Percentiles rank a stretch among this genome's conserved stretches.
Conservation (phyloP, 2,113 vertebrate species). For the cat (Felis catus) region DNA sequence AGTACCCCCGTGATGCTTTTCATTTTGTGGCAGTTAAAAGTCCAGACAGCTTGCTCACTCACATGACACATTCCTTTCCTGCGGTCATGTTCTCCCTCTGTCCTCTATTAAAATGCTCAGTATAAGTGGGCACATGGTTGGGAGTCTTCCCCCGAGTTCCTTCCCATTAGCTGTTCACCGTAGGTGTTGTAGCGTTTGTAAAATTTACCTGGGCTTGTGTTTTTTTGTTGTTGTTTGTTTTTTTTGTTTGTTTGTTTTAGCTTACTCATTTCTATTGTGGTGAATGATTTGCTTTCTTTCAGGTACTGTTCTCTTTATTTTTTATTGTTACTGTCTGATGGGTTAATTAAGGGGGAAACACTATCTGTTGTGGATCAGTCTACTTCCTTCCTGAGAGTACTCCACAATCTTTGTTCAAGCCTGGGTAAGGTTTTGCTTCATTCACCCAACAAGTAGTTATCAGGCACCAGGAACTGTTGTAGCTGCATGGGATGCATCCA, state of each 20-base stretch:
- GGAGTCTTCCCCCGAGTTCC: background rate
- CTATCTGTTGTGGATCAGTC: background rate
- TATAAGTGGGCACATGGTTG: fast-evolving
- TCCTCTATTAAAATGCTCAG: background rate
- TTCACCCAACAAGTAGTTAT: background rate
- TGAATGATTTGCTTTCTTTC: background rate
- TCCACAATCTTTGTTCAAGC: background rate
- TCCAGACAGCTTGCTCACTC: background rate
- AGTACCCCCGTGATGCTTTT: background rate
- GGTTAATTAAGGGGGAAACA: background rate
- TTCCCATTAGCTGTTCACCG: background rate
- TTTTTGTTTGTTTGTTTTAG: background rate
- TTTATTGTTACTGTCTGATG: background rate
- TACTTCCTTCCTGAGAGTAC: background rate
- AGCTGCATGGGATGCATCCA: background rate
- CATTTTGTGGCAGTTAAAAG: background rate
- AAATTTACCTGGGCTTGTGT: background rate
- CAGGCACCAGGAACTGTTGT: background rate
- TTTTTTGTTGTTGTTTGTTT: background rate
- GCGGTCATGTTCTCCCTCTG: background rate
- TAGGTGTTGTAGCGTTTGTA: background rate
- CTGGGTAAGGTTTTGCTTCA: background rate
- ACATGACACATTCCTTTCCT: background rate
- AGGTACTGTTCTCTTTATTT: background rate
- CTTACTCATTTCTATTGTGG: background rate